Base-by-base conservation (phyloP, 2,797 vertebrate genomes). In the Lithobates sylvaticus region DNA sequence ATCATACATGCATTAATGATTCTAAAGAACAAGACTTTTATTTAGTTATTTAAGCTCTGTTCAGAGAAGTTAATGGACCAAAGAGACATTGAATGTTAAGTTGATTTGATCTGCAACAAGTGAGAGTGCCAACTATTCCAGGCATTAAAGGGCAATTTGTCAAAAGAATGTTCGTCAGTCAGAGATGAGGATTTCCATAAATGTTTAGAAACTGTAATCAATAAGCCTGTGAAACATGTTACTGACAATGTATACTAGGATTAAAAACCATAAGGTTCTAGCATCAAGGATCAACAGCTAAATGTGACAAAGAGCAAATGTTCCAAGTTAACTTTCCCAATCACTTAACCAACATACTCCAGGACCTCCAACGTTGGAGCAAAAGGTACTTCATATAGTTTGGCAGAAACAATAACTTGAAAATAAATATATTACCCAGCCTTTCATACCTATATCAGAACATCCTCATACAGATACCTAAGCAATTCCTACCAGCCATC, bases 131-230 rank as follows among this genome's bases (percentile, higher is more conserved):
- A 76, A n/a, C 9, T 47, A 84, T 76, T 84, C 16, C 29, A 47
- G 61, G 64, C 72, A 84, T 84, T 67, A 32, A 39, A 54, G 61
- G 73, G 39, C 61, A 76, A 84, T 75, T 76, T 76, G 36, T 68
- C 42, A 27, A 29, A 9, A 12, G 27, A 76, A 76, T 76, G 27
- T 64, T 84, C 21, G 10, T 39, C 39, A 83, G 29, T 76, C 29
- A 83, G 15, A 76, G 81, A 68, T 29, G 32, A 32, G 27, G 39
- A 69, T 50, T 50, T 81, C 58, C 36, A 29, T 65, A 23, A 42
- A 54, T 54, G 42, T 21, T 27, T 21, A 81, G 67, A 72, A 72
- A 58, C 70, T 67, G 42, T 70, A 70, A 71, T 26, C 65, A 71
- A 15, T 32, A 32, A 81, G 44, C 9, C 27, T 61, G 54, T 54